A percentile compares a stretch with the other conserved stretches of the same genome.
phyloP scores from a whole-genome alignment of 2,113 vertebrate species.

The Erythrocercus mccallii region DNA sequence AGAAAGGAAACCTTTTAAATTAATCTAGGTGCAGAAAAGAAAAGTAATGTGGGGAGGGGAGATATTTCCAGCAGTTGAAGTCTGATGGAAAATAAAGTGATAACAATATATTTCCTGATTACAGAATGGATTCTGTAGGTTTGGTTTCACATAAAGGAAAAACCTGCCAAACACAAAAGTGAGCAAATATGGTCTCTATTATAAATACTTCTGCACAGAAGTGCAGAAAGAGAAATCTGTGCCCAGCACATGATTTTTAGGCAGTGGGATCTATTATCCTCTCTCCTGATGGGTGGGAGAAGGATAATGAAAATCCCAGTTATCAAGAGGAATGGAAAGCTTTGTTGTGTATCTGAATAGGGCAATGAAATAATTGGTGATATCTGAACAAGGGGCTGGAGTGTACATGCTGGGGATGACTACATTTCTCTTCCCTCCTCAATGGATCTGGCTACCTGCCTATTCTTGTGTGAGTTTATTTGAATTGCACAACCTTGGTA shows the following conservation, averaged over 20 bases:
- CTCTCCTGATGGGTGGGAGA: slow-evolving; percentile 19
- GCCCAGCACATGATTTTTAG: slow-evolving; percentile 6
- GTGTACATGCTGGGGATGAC: neutral
- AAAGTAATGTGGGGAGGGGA: neutral
- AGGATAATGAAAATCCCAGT: slow-evolving; percentile 26
- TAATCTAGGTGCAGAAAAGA: slow-evolving; percentile 18
- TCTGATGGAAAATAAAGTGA: slow-evolving; percentile 25
- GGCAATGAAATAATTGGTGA: slow-evolving; percentile 15
- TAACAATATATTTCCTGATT: slow-evolving; percentile 45
- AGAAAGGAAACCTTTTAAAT: slow-evolving; percentile 23
- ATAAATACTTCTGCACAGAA: slow-evolving; percentile 54
- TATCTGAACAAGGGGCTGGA: neutral
- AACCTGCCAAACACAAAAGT: slow-evolving; percentile 58
- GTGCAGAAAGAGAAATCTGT: slow-evolving; percentile 28
- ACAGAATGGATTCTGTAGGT: slow-evolving; percentile 15
- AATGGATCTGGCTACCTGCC: neutral
- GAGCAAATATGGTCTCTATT: slow-evolving; percentile 59
- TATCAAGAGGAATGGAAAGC: slow-evolving; percentile 24
- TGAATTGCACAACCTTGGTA: slow-evolving; percentile 54
- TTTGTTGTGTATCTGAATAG: neutral
- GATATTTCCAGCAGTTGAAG: neutral
- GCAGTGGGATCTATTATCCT: slow-evolving; percentile 50
- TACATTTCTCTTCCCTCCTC: neutral
- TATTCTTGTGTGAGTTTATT: slow-evolving; percentile 49
- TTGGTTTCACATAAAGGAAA: slow-evolving; percentile 14